These are phyloP conservation scores for Cacatua alba DNA, from an alignment of 2,113 vertebrate species.

Conservation along the genomic window DNA sequence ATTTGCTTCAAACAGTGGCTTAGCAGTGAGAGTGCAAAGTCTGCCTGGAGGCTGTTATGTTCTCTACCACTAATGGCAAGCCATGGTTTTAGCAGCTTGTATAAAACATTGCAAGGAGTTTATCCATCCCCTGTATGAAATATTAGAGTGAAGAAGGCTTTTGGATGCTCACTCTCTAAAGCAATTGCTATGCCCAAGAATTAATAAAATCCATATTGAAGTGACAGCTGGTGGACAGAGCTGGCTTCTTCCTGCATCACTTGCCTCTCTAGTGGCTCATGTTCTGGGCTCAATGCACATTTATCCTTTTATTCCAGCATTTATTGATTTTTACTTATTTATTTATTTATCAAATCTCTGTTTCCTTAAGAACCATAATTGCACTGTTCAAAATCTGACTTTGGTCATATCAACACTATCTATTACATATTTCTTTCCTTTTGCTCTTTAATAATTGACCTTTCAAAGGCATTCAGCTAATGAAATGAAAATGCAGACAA, in stretches of 20 bases:
- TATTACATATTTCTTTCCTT: background rate
- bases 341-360: background rate
- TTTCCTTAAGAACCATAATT: conserved; percentile 45
- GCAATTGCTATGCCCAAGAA: conserved; percentile 35
- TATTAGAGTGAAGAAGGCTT: background rate
- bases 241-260: conserved; percentile 47
- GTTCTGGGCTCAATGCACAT: conserved; percentile 48
- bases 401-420: background rate
- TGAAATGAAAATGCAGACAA: conserved; percentile 3
- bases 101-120: background rate
- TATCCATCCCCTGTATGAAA: background rate
- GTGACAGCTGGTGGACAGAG: conserved; percentile 63
- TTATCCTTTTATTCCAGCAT: conserved; percentile 43
- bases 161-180: background rate
- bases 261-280: conserved; percentile 58
- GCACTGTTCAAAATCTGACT: background rate
- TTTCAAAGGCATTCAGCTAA: background rate
- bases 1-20: background rate
- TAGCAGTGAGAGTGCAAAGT: background rate
- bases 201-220: conserved; percentile 71
- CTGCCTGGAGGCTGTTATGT: background rate
- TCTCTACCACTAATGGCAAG: background rate
- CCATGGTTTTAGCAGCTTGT: background rate
- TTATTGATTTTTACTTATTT: conserved; percentile 33
- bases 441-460: conserved; percentile 19